Base-by-base conservation (phyloP, 2,113 vertebrate genomes). In the Triplophysa siluroides region DNA sequence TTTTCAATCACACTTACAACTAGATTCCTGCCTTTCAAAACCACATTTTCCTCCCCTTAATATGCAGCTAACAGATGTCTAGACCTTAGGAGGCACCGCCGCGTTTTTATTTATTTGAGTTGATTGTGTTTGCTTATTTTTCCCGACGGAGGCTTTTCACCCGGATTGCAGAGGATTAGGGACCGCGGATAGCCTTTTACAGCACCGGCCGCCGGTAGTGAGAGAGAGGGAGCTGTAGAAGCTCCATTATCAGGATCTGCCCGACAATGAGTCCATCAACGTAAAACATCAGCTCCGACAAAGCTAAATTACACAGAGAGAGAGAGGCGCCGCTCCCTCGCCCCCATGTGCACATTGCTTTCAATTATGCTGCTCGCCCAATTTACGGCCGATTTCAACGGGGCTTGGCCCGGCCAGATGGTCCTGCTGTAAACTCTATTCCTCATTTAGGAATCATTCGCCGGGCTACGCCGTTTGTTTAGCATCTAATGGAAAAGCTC, bases 361-460 rank as follows among this genome's bases (percentile, higher is more conserved):
- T 88, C 86, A 89, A 79, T 88, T 81, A 81, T 77, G 60, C 64
- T n/a, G 23, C 76, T 78, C 68, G 2, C 72, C 76, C 86, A 87
- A 86, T 92, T 89, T 83, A 83, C 79, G 71, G 81, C 85, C 86
- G 81, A 83, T 89, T 89, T 90, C 84, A 85, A 83, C 83, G 70
- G 84, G 66, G 77, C 79, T 79, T 71, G 69, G 78, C 80, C 79
- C 54, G 82, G 81, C 88, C 92, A 93, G 90, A 92, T 92, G 91
- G 88, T 86, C 68, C 83, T 76, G 85, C 85, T 87, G 86, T 81
- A 88, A 85, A 83, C 88, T 79, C 87, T 80, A 85, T 85, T 88
- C 85, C 84, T 86, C 84, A 78, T 90, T 91, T 87, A 87, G 86
- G 88, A 87, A 87, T 89, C 86, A 89, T 88, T 87, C 84, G 77